These are phyloP conservation scores for Acleris emargana DNA, from an alignment of 2,888 invertebrate species.

Conservation along the genomic window DNA sequence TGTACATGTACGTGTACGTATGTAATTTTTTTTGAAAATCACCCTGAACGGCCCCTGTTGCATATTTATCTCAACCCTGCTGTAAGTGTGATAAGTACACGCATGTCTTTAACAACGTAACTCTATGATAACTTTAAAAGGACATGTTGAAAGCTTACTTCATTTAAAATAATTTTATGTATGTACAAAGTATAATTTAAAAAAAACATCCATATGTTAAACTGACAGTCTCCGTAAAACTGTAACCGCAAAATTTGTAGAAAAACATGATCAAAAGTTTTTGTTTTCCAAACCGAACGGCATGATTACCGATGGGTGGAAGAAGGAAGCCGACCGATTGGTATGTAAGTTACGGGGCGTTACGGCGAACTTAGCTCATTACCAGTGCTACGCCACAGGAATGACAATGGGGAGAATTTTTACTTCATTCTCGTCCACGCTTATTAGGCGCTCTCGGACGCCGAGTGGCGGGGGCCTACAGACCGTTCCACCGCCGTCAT, in stretches of 20 bases:
- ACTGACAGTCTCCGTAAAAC: conserved; percentile 17
- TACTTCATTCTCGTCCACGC: conserved; percentile 69
- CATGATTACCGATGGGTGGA: conserved; percentile 68
- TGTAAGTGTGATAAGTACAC: too few species aligned
- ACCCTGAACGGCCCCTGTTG: too few species aligned
- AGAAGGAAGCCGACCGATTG: conserved; percentile 65
- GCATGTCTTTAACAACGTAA: too few species aligned
- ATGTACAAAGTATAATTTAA: not conserved
- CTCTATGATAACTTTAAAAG: too few species aligned
- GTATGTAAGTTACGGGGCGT: conserved; percentile 81
- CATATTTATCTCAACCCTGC: too few species aligned
- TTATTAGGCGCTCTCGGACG: conserved; percentile 68
- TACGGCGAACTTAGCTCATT: conserved; percentile 83
- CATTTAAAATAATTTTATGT: not conserved
- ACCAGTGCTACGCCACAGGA: conserved; percentile 70
- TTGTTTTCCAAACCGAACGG: conserved; percentile 38
- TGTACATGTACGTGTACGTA: too few species aligned
- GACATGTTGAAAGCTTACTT: too few species aligned
- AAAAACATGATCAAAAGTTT: conserved; percentile 37
- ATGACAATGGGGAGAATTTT: conserved; percentile 79
- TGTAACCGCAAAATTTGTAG: conserved; percentile 30
- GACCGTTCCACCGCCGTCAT: conserved; percentile 56
- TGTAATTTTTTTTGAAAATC: too few species aligned
- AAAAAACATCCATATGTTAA: conserved; percentile 1
- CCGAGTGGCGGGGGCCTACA: conserved; percentile 59